phyloP scores from a whole-genome alignment of 2,888 invertebrate species.

The Tenthredo notha region DNA sequence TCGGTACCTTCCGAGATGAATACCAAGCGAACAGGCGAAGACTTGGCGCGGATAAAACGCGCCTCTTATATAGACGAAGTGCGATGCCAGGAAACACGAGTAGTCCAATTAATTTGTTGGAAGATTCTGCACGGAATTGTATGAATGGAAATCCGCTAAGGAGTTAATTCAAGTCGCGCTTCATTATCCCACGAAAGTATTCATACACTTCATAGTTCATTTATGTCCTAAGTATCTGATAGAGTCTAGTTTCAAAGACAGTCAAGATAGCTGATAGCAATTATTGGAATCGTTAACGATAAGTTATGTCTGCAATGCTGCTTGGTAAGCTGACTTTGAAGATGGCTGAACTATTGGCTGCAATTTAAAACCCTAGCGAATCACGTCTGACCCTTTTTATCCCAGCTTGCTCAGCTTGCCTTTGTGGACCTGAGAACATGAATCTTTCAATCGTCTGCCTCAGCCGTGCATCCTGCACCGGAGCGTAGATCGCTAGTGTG shows the following conservation, averaged over 20 bases:
- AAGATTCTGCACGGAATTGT: background rate
- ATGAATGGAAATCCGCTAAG: background rate
- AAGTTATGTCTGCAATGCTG: background rate
- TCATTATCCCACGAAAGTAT: background rate
- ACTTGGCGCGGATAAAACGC: conserved; percentile 47
- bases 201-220: background rate
- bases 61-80: conserved; percentile 29
- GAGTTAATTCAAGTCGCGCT: background rate
- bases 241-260: background rate
- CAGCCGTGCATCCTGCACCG: conserved; percentile 35
- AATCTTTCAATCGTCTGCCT: conserved; percentile 44
- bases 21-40: conserved; percentile 66
- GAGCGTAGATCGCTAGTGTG: conserved; percentile 30
- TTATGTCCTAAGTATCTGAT: background rate
- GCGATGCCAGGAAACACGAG: conserved; percentile 27
- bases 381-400: conserved; percentile 40
- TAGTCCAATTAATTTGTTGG: background rate
- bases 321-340: conserved; percentile 5
- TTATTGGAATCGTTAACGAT: conserved; percentile 4
- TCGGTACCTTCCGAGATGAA: conserved; percentile 65
- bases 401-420: conserved; percentile 24
- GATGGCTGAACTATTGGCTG: background rate
- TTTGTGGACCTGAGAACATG: conserved; percentile 44
- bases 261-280: background rate
- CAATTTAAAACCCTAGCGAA: background rate